Conservation (phyloP, 1,140 invertebrate species). For the Trachymyrmex septentrionalis region DNA sequence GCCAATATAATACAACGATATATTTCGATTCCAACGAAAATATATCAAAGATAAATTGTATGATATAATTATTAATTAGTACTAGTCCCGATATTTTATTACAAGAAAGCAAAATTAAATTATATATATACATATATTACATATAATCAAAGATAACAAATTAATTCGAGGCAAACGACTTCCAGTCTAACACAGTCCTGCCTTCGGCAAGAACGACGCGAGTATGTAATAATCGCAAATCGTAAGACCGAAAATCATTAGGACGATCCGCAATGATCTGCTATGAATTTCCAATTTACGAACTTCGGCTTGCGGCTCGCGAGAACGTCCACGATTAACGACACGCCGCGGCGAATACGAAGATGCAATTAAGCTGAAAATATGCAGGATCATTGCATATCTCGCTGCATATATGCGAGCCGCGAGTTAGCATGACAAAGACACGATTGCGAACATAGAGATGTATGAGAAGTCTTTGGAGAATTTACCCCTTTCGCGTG, state of each 20-base stretch:
- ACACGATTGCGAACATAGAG: constrained; percentile 71
- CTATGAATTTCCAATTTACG: constrained; percentile 82
- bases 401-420: constrained; percentile 79
- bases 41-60: constrained; percentile 4
- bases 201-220: constrained; percentile 25
- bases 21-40: not conserved
- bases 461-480: constrained; percentile 69
- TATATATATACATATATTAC: not conserved
- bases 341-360: constrained; percentile 77
- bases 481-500: constrained; percentile 59
- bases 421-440: constrained; percentile 82
- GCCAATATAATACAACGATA: not conserved
- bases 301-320: not conserved
- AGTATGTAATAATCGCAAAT: constrained; percentile 25
- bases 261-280: constrained; percentile 46
- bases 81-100: not conserved
- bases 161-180: constrained; percentile 28
- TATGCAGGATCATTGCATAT: constrained; percentile 84
- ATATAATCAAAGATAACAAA: constrained; percentile 23
- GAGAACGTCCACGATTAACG: constrained; percentile 37
- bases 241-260: constrained; percentile 23
- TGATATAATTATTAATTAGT: not conserved
- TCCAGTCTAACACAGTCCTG: constrained; percentile 21
- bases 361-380: constrained; percentile 86
- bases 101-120: constrained; percentile 25